Evolutionary conservation across 2,888 invertebrate genomes (phyloP).

Genomic region (Acrobasis repandana): DNA sequence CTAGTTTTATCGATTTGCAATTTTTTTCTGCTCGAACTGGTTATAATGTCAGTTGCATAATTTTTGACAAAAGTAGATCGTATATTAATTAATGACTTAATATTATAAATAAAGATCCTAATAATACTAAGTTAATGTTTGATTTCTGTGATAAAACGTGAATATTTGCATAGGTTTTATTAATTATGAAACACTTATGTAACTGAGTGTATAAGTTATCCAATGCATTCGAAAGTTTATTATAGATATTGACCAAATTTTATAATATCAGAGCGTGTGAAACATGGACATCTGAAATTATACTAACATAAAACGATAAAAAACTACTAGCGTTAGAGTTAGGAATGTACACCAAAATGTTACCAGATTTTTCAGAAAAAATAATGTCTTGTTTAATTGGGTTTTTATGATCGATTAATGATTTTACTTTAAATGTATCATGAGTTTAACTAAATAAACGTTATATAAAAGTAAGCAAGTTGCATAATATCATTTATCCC

Average conservation of each 20-base stretch:
- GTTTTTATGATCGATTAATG: too few relatives aligned
- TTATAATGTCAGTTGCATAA: conserved; percentile 7
- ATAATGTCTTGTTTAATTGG: too few relatives aligned
- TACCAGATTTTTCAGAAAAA: too few relatives aligned
- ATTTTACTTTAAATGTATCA: too few relatives aligned
- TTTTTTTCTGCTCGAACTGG: not conserved
- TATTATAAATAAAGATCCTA: not conserved
- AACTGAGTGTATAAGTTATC: not conserved
- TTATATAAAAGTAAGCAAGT: too few relatives aligned
- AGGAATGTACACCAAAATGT: too few relatives aligned
- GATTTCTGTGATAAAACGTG: not conserved
- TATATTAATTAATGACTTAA: not conserved
- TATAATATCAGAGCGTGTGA: too few relatives aligned
- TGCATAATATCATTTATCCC: too few relatives aligned
- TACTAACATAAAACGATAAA: too few relatives aligned
- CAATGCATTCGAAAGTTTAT: not conserved
- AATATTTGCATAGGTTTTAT: conserved; percentile 5
- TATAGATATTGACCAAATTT: not conserved
- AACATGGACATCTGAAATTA: too few relatives aligned
- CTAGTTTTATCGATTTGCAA: not conserved
- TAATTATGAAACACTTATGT: conserved; percentile 1
- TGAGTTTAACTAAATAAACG: too few relatives aligned
- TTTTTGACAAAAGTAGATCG: conserved; percentile 10
- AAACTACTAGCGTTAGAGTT: too few relatives aligned
- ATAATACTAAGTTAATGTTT: not conserved